Conservation (phyloP, 2,888 invertebrate genomes). For the Dynastes maya region DNA sequence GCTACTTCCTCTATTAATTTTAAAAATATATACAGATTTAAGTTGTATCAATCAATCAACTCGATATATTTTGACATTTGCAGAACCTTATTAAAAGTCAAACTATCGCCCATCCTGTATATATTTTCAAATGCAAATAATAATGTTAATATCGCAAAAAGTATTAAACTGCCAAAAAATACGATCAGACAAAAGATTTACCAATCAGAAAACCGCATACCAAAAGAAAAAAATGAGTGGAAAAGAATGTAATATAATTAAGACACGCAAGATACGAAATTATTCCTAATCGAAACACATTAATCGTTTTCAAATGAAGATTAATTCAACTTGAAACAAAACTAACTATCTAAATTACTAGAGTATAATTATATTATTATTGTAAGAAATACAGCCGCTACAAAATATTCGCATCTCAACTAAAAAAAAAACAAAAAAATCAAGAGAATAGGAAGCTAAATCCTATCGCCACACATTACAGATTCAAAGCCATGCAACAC, state of each 20-base stretch:
- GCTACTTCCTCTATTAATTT: no score
- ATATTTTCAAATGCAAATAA: not conserved
- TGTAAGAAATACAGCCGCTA: constrained; percentile 16
- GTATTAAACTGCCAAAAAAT: constrained; percentile 1
- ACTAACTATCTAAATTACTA: not conserved
- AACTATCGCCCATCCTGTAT: not conserved
- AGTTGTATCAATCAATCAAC: not conserved
- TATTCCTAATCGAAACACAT: no score
- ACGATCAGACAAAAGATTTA: not conserved
- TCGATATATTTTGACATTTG: no score
- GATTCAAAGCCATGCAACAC: constrained; percentile 19
- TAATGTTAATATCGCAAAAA: constrained; percentile 15
- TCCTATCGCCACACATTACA: constrained; percentile 18
- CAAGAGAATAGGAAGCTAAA: constrained; percentile 21
- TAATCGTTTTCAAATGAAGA: not conserved
- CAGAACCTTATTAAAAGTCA: no score
- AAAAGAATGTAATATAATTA: not conserved
- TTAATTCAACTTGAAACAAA: constrained; percentile 1
- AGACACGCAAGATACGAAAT: not conserved
- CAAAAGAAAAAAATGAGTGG: not conserved
- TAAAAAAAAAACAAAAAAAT: constrained; percentile 18
- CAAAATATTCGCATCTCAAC: constrained; percentile 6
- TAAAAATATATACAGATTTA: not conserved
- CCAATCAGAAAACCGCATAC: constrained; percentile 12
- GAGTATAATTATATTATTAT: not conserved